Evolutionary conservation across 2,888 invertebrate species (phyloP).

Genomic region (Melanophora roralis): DNA sequence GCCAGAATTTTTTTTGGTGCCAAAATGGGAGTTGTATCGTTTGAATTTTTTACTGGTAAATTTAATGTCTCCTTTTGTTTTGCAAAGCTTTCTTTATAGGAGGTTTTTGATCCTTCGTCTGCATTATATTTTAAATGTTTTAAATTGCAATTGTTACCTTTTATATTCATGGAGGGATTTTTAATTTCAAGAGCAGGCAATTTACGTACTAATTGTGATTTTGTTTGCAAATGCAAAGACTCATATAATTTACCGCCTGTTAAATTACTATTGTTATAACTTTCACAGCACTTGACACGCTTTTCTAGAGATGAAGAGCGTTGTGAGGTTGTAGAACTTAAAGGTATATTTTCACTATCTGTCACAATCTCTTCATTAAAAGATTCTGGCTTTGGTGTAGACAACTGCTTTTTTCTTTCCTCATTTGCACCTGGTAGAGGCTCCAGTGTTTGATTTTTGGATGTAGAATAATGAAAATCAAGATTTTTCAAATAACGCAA

Average conservation of each 20-base stretch:
- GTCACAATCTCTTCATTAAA: background rate
- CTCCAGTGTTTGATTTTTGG: constrained; percentile 75
- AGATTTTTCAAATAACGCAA: constrained; percentile 81
- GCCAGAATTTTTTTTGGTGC: constrained; percentile 66
- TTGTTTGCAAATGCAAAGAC: constrained; percentile 40
- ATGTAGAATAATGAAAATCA: constrained; percentile 71
- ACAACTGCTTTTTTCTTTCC: constrained; percentile 15
- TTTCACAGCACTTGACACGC: constrained; percentile 60
- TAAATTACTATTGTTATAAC: constrained; percentile 9
- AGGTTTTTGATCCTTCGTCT: constrained; percentile 63
- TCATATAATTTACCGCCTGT: constrained; percentile 25
- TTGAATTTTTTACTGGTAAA: background rate
- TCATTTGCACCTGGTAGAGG: constrained; percentile 65
- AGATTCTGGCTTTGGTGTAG: background rate
- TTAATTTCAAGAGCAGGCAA: constrained; percentile 64
- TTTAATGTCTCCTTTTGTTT: constrained; percentile 2
- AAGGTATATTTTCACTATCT: background rate
- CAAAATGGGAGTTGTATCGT: constrained; percentile 59
- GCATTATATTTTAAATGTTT: constrained; percentile 38
- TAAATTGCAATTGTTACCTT: too few species aligned
- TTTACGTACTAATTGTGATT: constrained; percentile 60
- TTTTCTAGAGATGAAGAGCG: constrained; percentile 66
- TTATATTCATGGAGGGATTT: constrained; percentile 40
- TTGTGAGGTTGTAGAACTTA: constrained; percentile 18
- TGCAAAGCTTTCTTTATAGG: constrained; percentile 30